Evolutionary conservation across 2,797 vertebrate genomes (phyloP).

Genomic region (Spheniscus humboldti): DNA sequence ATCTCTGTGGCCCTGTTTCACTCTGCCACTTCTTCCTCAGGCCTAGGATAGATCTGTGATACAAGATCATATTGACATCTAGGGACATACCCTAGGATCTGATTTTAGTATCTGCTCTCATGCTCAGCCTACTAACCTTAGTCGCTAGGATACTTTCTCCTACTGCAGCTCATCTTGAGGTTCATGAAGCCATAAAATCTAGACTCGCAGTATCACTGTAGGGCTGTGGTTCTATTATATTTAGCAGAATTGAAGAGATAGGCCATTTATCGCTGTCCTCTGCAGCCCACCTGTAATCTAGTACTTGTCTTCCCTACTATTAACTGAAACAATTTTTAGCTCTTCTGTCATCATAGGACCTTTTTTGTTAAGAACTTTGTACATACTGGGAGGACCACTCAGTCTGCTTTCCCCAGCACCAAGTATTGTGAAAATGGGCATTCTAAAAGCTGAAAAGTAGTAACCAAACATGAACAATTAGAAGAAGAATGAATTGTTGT

Average conservation of each 20-base stretch:
- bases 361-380: neutral
- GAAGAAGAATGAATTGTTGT: neutral
- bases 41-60: neutral
- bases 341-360: neutral
- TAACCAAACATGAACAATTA: neutral
- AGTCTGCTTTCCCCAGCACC: neutral
- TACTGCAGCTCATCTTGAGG: neutral
- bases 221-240: neutral
- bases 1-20: neutral
- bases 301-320: neutral
- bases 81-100: neutral
- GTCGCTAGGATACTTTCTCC: neutral
- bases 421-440: neutral
- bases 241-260: neutral
- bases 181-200: neutral
- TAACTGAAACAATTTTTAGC: neutral
- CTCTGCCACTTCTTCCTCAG: neutral
- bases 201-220: neutral
- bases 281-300: neutral
- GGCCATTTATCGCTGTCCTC: neutral
- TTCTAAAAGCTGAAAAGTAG: neutral
- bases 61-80: neutral
- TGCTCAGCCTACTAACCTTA: neutral
- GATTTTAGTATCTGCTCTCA: neutral
- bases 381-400: fast-evolving